Evolutionary conservation across 2,113 vertebrate genomes (phyloP).

Genomic region (Sturnus vulgaris): DNA sequence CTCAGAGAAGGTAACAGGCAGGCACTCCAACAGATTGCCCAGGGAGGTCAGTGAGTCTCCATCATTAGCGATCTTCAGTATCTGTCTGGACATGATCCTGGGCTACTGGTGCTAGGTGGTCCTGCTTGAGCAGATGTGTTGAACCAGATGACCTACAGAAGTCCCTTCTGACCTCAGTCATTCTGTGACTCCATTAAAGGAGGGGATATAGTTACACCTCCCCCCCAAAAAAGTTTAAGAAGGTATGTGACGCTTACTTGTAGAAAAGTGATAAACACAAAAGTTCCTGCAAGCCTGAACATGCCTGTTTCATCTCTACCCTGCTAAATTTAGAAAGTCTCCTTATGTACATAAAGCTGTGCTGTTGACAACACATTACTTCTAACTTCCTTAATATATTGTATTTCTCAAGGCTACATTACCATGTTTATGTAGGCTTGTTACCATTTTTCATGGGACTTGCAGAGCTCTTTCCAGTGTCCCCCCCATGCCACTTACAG

Average conservation of each 20-base stretch:
- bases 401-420: conserved; percentile 40
- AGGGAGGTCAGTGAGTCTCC: not conserved
- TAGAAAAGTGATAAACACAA: not conserved
- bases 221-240: not conserved
- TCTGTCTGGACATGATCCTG: not conserved
- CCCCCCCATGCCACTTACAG: not conserved
- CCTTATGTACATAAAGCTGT: conserved; percentile 40
- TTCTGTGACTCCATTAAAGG: not conserved
- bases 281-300: not conserved
- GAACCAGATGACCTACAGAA: not conserved
- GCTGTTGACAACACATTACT: conserved; percentile 25
- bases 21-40: not conserved
- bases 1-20: not conserved
- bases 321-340: conserved; percentile 31
- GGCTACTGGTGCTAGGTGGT: not conserved
- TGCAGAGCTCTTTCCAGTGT: not conserved
- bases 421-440: not conserved
- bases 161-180: not conserved
- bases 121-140: not conserved
- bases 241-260: not conserved
- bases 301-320: not conserved
- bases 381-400: conserved; percentile 35
- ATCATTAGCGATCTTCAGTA: not conserved
- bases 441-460: conserved; percentile 36
- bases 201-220: not conserved